phyloP scores from a whole-genome alignment of 2,113 vertebrate genomes.

The Chloroceryle aenea region DNA sequence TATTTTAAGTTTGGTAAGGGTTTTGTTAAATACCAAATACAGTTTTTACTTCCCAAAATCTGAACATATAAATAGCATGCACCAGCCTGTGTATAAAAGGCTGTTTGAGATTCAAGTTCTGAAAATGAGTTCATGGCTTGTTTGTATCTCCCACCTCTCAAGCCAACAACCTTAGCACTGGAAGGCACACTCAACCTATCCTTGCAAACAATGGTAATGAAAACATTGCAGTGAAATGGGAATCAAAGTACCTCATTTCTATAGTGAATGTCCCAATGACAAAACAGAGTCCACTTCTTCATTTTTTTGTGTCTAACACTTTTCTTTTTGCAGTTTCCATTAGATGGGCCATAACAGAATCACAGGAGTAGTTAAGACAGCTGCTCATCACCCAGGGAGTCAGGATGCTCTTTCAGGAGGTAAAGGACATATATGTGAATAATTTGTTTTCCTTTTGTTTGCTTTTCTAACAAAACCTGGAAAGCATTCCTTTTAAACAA shows the following conservation, averaged over 20 bases:
- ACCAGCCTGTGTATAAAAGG: not conserved
- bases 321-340: not conserved
- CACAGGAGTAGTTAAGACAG: not conserved
- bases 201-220: not conserved
- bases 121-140: not conserved
- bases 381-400: not conserved
- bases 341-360: rapidly evolving
- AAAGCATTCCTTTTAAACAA: not conserved
- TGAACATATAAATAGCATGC: not conserved
- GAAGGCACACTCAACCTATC: not conserved
- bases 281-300: not conserved
- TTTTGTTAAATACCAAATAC: not conserved
- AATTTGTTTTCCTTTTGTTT: not conserved
- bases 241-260: not conserved
- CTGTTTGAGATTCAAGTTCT: not conserved
- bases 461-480: not conserved
- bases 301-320: not conserved
- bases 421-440: not conserved
- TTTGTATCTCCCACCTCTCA: not conserved
- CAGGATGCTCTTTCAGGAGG: not conserved
- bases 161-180: not conserved
- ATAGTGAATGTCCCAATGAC: not conserved
- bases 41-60: not conserved
- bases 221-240: not conserved
- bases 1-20: not conserved